These are phyloP conservation scores for Scaptomyza cyrtandrae DNA, from an alignment of 2,888 invertebrate genomes.

Conservation along the genomic window DNA sequence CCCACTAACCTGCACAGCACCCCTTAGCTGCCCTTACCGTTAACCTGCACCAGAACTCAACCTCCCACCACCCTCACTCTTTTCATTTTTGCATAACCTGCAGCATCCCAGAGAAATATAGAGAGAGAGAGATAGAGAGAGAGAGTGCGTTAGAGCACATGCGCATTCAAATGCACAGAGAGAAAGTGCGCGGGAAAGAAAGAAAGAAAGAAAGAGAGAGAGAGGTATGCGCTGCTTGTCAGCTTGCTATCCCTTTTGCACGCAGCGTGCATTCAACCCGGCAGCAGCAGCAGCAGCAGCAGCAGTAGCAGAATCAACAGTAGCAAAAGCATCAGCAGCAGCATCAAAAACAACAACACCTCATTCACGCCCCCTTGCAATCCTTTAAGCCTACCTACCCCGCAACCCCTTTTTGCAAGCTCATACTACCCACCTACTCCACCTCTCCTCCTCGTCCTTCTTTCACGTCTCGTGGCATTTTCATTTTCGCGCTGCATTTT, in stretches of 20 bases:
- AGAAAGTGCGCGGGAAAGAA: conserved; percentile 14
- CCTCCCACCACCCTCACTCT: background rate
- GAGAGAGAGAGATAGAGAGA: conserved; percentile 18
- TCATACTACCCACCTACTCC: conserved; percentile 27
- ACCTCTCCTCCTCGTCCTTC: conserved; percentile 20
- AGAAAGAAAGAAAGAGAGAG: background rate
- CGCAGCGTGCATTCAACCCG: conserved; percentile 74
- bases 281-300: conserved; percentile 39
- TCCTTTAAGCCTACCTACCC: conserved; percentile 5
- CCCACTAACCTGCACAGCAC: background rate
- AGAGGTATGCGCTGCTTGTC: conserved; percentile 23
- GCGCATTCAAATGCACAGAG: conserved; percentile 41
- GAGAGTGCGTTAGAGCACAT: conserved; percentile 34
- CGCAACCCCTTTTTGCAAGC: conserved; percentile 1
- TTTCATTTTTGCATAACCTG: conserved; percentile 10
- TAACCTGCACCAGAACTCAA: too few species aligned
- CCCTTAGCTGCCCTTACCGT: background rate
- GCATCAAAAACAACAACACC: conserved; percentile 45
- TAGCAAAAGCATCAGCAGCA: conserved; percentile 4
- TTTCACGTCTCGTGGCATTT: conserved; percentile 38
- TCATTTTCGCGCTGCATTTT: conserved; percentile 60
- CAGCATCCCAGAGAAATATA: conserved; percentile 43
- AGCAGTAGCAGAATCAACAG: conserved; percentile 6
- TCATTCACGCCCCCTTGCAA: conserved; percentile 37
- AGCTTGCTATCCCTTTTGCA: conserved; percentile 39